These are phyloP conservation scores for Batillaria attramentaria DNA, from an alignment of 1,140 invertebrate species.

Conservation along the genomic window DNA sequence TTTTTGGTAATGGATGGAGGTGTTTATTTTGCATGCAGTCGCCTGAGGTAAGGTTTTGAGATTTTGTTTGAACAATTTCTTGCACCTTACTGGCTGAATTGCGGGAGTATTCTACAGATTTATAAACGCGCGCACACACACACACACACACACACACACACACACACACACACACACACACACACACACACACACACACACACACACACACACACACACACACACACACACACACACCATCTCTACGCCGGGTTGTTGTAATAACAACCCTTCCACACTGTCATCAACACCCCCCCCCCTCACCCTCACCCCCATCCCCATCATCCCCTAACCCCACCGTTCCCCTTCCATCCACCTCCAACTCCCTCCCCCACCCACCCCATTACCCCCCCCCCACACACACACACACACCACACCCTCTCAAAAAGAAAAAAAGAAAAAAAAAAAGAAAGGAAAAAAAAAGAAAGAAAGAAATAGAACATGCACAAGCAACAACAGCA, in stretches of 20 bases:
- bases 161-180: background rate
- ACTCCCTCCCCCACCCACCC: background rate
- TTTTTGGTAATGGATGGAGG: background rate
- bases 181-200: conserved; percentile 14
- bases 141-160: background rate
- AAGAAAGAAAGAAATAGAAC: background rate
- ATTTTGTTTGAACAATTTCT: background rate
- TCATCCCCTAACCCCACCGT: background rate
- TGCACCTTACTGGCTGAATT: background rate
- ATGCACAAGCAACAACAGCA: background rate
- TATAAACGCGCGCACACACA: background rate
- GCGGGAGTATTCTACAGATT: background rate
- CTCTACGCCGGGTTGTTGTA: background rate
- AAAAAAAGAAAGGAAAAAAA: background rate
- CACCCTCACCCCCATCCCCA: background rate
- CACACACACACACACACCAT: background rate
- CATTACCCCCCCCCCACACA: background rate
- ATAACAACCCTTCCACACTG: background rate
- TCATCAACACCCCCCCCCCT: background rate
- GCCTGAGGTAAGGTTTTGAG: background rate
- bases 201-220: conserved; percentile 18
- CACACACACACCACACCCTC: background rate
- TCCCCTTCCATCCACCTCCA: background rate
- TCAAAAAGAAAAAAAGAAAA: background rate
- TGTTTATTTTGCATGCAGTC: conserved; percentile 5